Evolutionary conservation across 37 sponge, comb jelly and placozoan species (phyloP).

Genomic region (Bolinopsis microptera): DNA sequence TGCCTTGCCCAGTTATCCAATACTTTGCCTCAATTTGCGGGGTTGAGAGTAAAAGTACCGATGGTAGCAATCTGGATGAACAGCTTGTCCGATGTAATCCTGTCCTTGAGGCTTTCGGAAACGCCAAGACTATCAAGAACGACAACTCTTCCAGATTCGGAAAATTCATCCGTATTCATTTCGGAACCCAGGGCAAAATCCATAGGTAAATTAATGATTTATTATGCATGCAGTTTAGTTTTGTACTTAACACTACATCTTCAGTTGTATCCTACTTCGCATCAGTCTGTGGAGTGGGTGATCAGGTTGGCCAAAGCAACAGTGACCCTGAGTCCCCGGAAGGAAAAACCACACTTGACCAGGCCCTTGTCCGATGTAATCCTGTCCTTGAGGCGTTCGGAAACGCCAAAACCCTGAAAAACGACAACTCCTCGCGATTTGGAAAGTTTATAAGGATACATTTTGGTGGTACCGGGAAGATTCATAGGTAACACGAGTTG

Average conservation of each 20-base stretch:
- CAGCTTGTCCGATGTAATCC: slow-evolving; percentile 66
- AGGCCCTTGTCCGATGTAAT: slow-evolving; percentile 54
- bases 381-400: slow-evolving; percentile 66
- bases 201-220: slow-evolving; percentile 9
- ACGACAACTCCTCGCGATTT: slow-evolving; percentile 67
- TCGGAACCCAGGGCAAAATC: slow-evolving; percentile 62
- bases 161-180: slow-evolving; percentile 66
- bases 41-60: slow-evolving; percentile 47
- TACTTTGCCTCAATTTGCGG: slow-evolving; percentile 64
- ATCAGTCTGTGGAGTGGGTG: slow-evolving; percentile 25
- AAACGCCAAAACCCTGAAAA: slow-evolving; percentile 66
- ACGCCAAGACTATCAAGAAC: slow-evolving; percentile 65
- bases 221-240: neutral
- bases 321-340: neutral
- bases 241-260: neutral
- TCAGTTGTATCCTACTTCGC: slow-evolving; percentile 56
- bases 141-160: slow-evolving; percentile 67
- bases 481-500: neutral
- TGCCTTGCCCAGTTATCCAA: slow-evolving; percentile 61
- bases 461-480: slow-evolving; percentile 60
- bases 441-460: slow-evolving; percentile 67
- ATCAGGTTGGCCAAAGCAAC: neutral
- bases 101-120: slow-evolving; percentile 66
- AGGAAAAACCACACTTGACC: neutral
- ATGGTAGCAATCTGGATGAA: slow-evolving; percentile 29